Evolutionary conservation across 2,797 vertebrate genomes (phyloP).

Genomic region (Acrocephalus scirpaceus): DNA sequence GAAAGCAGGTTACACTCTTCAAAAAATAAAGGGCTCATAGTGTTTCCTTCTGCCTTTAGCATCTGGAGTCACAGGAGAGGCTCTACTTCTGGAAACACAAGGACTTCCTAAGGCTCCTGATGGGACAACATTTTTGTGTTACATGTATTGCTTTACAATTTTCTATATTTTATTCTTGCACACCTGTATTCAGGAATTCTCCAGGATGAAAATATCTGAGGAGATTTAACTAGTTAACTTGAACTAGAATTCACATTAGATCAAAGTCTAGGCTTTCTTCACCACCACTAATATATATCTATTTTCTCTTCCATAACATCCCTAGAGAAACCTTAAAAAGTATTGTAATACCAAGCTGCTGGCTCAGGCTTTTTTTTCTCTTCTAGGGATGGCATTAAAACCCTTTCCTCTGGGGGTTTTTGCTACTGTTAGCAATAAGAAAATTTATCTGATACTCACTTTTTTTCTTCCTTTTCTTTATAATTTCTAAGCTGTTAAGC

Average conservation of each 20-base stretch:
- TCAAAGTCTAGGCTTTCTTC: not conserved
- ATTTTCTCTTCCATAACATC: constrained; percentile 3
- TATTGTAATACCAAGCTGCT: constrained; percentile 50
- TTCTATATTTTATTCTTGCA: not conserved
- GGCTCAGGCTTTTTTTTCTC: constrained; percentile 43
- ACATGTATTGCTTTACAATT: not conserved
- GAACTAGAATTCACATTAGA: not conserved
- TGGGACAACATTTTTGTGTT: not conserved
- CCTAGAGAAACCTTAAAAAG: constrained; percentile 42
- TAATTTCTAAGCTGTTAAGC: constrained; percentile 52
- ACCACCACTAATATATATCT: not conserved
- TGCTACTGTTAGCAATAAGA: constrained; percentile 44
- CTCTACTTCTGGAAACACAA: not conserved
- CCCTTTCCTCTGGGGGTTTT: constrained; percentile 25
- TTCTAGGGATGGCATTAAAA: constrained; percentile 39
- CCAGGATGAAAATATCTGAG: not conserved
- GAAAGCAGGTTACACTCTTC: not conserved
- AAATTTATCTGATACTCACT: constrained; percentile 54
- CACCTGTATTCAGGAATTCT: not conserved
- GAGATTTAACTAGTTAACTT: not conserved
- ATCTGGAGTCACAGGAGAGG: not conserved
- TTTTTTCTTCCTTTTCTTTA: constrained; percentile 39
- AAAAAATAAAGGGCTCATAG: not conserved
- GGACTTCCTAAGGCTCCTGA: not conserved
- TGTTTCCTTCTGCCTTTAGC: not conserved